Evolutionary conservation across 2,888 invertebrate genomes (phyloP).

Genomic region (Mesorhabditis sp.): DNA sequence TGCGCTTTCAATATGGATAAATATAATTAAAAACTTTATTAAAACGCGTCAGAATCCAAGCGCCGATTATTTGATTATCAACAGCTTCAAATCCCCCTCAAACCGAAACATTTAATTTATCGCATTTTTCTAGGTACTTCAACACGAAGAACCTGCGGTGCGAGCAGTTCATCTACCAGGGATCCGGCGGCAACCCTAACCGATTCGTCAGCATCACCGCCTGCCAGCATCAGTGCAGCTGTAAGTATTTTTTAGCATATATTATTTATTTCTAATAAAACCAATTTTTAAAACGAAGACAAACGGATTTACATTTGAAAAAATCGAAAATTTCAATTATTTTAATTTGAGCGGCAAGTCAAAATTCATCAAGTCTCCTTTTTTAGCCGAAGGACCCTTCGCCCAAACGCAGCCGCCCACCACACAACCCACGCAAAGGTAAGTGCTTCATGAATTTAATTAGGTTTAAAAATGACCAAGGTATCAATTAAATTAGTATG

Average conservation of each 20-base stretch:
- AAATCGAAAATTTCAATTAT: background rate
- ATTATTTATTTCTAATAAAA: background rate
- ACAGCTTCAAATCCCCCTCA: too few relatives aligned
- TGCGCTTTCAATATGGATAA: too few relatives aligned
- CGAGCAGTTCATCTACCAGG: slow-evolving; percentile 56
- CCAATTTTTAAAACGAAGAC: background rate
- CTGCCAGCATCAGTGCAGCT: slow-evolving; percentile 45
- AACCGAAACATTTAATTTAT: background rate
- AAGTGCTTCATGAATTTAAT: too few relatives aligned
- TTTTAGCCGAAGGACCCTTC: slow-evolving; percentile 16
- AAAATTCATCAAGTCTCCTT: background rate
- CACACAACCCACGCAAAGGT: background rate
- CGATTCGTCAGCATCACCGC: slow-evolving; percentile 48
- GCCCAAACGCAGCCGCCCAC: slow-evolving; percentile 15
- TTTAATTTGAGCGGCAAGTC: background rate
- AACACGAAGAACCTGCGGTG: slow-evolving; percentile 53
- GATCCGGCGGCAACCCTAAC: slow-evolving; percentile 53
- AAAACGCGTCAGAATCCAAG: too few relatives aligned
- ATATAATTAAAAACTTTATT: too few relatives aligned
- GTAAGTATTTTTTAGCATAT: slow-evolving; percentile 10
- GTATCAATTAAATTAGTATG: too few relatives aligned
- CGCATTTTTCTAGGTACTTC: slow-evolving; percentile 39
- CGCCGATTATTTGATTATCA: too few relatives aligned
- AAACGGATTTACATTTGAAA: background rate
- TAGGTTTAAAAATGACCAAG: too few relatives aligned